Evolutionary conservation across 2,797 vertebrate genomes (phyloP), one percentile per base, ranked within the genome.

Genomic region (Tarsius wallacei): DNA sequence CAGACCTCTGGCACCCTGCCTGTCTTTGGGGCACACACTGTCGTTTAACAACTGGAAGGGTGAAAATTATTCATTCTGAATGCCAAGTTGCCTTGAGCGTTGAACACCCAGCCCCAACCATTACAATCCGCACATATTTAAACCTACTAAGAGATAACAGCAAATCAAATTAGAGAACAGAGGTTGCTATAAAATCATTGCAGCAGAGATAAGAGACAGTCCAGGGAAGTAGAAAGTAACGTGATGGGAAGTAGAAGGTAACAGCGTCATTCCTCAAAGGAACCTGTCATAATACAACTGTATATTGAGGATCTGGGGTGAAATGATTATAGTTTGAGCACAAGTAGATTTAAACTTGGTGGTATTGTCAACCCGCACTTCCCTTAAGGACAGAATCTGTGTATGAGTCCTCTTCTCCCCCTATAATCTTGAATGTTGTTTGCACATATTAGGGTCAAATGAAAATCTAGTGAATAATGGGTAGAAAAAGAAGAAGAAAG

Each of bases 101-200:
- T 82, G 70, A 85, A 93, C 21, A 90, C 1, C 6, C 51, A 76
- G 31, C 1, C 53, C 51, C 28, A 26, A 22, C 24, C 11, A 76
- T 10, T 92, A 7, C 49, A 71, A 93, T 9, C 8, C 57, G 36
- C 24, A 81, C 28, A 16, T 81, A 55, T 36, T 77, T 90, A 87
- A 97, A 91, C 9, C 16, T 76, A 84, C 9, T 53, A 33, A 87
- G 64, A 33, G 26, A 83, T 2, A 71, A 47, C 1, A 93, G 14
- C 11, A 80, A 92, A 49, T 36, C 11, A 92, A 93, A 94, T 24
- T 63, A 91, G 86, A 93, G 17, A n/a, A 82, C 22, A 80, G 47
- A 78, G 19, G 57, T 28, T 82, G 15, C 53, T 66, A n/a, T 55
- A 3, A 77, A 21, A 33, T 42, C 19, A 66, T 12, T 61, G 28